Percentiles rank a stretch among this genome's conserved stretches.
Conservation (phyloP, 2,113 vertebrate genomes). For the Campylorhamphus procurvoides region DNA sequence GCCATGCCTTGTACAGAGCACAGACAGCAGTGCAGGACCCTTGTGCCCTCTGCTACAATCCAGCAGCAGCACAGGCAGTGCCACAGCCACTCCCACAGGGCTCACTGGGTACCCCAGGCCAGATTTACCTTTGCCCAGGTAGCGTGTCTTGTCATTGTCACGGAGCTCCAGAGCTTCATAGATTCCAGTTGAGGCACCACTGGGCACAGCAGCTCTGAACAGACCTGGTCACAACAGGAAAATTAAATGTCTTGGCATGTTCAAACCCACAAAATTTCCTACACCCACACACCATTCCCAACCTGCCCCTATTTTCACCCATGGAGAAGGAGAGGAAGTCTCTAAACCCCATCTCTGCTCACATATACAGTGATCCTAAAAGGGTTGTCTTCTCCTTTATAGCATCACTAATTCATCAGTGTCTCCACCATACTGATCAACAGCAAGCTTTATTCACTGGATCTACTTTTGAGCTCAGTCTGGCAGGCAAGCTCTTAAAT, state of each 20-base stretch:
- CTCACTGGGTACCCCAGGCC: background rate
- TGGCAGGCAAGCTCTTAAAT: background rate
- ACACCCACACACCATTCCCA: background rate
- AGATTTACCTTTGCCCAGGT: slow-evolving; percentile 91
- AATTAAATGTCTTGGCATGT: background rate
- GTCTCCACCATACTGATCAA: background rate
- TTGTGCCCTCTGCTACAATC: background rate
- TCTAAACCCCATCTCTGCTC: background rate
- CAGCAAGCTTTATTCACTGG: background rate
- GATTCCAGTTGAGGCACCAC: slow-evolving; percentile 95
- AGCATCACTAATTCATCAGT: background rate
- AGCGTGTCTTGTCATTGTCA: slow-evolving; percentile 97
- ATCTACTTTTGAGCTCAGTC: background rate
- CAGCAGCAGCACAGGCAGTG: background rate
- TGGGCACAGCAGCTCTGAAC: slow-evolving; percentile 96
- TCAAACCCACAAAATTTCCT: background rate
- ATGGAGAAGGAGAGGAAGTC: background rate
- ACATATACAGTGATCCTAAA: accelerated
- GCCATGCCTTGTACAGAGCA: background rate
- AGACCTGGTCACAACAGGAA: slow-evolving; percentile 78
- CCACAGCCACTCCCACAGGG: background rate
- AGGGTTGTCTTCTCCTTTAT: background rate
- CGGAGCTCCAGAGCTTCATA: slow-evolving; percentile 97
- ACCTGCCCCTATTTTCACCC: background rate
- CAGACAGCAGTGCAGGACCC: accelerated